phyloP scores from a whole-genome alignment of 2,797 vertebrate species.

The Scomberomorus guttatus region DNA sequence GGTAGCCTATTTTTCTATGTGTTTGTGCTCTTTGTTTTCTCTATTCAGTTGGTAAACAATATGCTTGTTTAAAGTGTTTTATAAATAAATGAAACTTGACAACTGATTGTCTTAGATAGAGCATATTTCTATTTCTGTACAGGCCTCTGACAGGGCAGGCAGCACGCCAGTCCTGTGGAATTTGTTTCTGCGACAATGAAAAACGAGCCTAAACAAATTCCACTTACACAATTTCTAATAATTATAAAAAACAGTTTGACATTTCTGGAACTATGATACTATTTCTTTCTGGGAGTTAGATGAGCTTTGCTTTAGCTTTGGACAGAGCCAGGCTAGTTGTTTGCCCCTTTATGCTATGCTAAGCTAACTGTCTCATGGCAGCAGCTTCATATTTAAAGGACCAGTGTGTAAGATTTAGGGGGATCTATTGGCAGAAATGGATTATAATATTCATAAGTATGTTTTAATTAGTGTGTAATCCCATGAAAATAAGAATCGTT shows the following conservation, averaged over 20 bases:
- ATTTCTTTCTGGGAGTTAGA: no score
- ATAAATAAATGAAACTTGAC: constrained; percentile 33
- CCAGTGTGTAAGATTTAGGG: no score
- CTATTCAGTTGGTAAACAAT: constrained; percentile 33
- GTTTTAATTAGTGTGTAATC: no score
- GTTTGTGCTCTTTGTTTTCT: constrained; percentile 27
- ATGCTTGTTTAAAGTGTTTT: constrained; percentile 34
- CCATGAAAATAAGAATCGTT: no score
- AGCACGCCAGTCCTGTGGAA: background rate
- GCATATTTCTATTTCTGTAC: constrained; percentile 26
- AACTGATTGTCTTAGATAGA: constrained; percentile 31
- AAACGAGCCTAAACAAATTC: background rate
- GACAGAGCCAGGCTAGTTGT: no score
- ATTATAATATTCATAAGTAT: no score
- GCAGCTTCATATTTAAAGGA: no score
- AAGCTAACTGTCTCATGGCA: no score
- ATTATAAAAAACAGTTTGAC: background rate
- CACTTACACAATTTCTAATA: background rate
- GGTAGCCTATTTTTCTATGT: constrained; percentile 21
- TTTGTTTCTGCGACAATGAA: background rate
- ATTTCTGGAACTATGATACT: no score
- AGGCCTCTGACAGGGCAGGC: background rate
- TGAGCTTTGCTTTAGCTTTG: no score
- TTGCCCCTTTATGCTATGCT: no score
- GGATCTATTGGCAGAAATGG: no score